phyloP scores from a whole-genome alignment of 2,113 vertebrate species.

The Apodemus sylvaticus region DNA sequence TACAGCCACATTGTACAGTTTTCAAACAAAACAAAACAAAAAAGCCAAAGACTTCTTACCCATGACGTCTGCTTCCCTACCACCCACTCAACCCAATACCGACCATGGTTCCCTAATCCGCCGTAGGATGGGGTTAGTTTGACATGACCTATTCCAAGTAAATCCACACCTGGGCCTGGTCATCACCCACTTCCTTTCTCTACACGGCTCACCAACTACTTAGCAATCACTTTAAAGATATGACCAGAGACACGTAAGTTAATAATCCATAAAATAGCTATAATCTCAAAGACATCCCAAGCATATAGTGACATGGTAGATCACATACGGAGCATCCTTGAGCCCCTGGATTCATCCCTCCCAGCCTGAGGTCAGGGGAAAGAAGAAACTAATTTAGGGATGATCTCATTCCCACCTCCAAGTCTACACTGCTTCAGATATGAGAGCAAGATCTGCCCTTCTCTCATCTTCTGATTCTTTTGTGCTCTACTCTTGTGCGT shows the following conservation, averaged over 20 bases:
- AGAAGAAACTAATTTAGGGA: not conserved
- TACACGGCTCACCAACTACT: not conserved
- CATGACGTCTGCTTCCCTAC: slow-evolving; percentile 36
- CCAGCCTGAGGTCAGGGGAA: not conserved
- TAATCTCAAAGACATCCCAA: not conserved
- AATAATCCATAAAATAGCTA: not conserved
- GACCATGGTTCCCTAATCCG: slow-evolving; percentile 51
- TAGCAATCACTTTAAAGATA: not conserved
- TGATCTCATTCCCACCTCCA: not conserved
- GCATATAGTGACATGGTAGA: not conserved
- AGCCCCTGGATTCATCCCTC: not conserved
- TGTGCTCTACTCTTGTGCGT: not conserved
- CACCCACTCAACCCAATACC: slow-evolving; percentile 57
- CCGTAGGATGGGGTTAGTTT: not conserved
- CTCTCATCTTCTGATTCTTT: not conserved
- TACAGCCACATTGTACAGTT: not conserved
- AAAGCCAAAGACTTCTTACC: not conserved
- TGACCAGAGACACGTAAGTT: not conserved
- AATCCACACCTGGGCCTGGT: slow-evolving; percentile 34
- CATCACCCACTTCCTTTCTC: slow-evolving; percentile 62
- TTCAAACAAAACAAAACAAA: not conserved
- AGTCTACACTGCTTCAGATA: not conserved
- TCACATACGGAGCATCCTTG: not conserved
- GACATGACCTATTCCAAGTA: slow-evolving; percentile 24
- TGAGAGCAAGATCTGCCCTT: not conserved